phyloP scores from a whole-genome alignment of 2,113 vertebrate genomes.

The Siphamia tubifer region DNA sequence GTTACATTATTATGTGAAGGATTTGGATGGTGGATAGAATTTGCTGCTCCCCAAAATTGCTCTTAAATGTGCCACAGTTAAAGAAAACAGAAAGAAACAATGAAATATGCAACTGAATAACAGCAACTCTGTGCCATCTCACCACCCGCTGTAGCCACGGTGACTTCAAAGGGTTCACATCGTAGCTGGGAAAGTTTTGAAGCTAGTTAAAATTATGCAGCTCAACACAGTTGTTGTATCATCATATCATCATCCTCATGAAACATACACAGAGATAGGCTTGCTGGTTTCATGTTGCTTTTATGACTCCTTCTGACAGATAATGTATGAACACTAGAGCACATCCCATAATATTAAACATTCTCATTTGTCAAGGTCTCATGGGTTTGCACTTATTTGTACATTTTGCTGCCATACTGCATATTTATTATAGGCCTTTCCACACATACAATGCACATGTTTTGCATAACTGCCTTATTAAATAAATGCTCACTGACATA shows the following conservation, averaged over 20 bases:
- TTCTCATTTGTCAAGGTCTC: background rate
- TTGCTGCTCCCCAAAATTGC: background rate
- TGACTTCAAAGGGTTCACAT: conserved; percentile 50
- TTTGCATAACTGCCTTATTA: background rate
- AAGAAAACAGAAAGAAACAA: background rate
- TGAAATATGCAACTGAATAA: background rate
- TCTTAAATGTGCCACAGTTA: background rate
- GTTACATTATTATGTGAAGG: conserved; percentile 28
- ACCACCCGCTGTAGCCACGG: background rate
- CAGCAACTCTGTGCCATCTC: background rate
- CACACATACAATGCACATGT: background rate
- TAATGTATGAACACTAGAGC: background rate
- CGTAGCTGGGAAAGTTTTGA: conserved; percentile 36
- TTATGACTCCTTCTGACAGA: conserved; percentile 25
- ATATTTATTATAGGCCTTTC: too few species aligned
- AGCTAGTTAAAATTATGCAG: conserved; percentile 22
- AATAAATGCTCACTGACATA: background rate
- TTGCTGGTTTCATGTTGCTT: background rate
- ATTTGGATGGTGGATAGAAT: background rate
- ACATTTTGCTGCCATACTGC: background rate
- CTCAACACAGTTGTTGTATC: conserved; percentile 45
- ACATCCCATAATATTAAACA: conserved; percentile 1
- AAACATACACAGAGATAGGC: conserved; percentile 36
- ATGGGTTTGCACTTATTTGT: background rate
- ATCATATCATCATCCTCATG: conserved; percentile 59